Base-by-base conservation (phyloP, 2,888 invertebrate genomes). In the Eupithecia inturbata region DNA sequence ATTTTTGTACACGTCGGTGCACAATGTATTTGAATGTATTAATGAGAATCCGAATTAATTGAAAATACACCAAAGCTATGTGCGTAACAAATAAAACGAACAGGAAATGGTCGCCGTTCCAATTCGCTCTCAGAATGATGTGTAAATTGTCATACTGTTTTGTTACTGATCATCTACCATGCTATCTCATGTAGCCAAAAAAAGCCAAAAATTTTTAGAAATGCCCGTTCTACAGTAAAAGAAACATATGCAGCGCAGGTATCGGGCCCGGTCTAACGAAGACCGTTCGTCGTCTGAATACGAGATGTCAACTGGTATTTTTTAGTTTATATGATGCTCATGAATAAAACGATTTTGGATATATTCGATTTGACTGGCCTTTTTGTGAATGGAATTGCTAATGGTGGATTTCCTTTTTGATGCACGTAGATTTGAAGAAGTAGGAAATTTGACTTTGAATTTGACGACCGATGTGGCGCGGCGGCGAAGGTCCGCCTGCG, bases 221-320 rank as follows among this genome's bases (percentile, higher is more conserved):
- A 0, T 14, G 66, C 39, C 39, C 26, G 39, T 10, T 36, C 22
- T 22, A 16, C 12, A 1, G 12, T 14, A 22, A n/a, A 26, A 39
- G 83, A 92, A 93, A 93, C 94, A 93, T 94, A 94, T 93, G 94
- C 94, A 92, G 91, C 78, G 89, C 92, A 93, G 94, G 94, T 93
- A 91, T 89, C 87, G 89, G 88, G 82, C 82, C 49, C 84, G 86
- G 81, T 85, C 93, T 94, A 94, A 94, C 94, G 94, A 94, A 92
- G 87, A 87, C 84, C 80, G 90, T 84, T 88, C 91, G 94, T 84
- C 82, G 80, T 73, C 71, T 82, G 93, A 91, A 94, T 94, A 94
- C 92, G 82, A 90, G 92, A 93, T 88, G 89, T 87, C 89, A 84
- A 84, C 85, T 84, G 83, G 82, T 31, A 39, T 83, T 87, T 88